Conservation (phyloP, 2,113 vertebrate genomes). For the Erythrolamprus reginae region DNA sequence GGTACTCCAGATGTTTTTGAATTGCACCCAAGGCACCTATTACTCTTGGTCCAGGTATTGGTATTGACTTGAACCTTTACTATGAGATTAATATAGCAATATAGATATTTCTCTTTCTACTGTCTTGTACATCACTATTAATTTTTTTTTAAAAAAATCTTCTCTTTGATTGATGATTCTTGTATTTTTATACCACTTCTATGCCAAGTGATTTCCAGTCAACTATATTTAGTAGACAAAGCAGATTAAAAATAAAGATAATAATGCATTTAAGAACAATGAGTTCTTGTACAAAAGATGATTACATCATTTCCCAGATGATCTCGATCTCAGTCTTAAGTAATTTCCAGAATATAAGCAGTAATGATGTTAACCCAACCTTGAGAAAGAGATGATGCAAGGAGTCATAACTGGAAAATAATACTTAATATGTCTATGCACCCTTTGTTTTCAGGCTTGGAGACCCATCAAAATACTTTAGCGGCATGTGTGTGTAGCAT, state of each 20-base stretch:
- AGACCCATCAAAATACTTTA: background rate
- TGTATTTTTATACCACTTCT: background rate
- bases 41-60: background rate
- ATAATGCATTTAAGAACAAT: background rate
- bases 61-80: background rate
- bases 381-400: background rate
- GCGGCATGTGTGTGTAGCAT: background rate
- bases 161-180: background rate
- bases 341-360: background rate
- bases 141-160: background rate
- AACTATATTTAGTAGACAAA: background rate
- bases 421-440: background rate
- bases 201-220: background rate
- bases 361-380: background rate
- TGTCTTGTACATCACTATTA: background rate
- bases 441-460: background rate
- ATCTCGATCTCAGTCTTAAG: background rate
- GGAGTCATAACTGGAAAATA: background rate
- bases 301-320: background rate
- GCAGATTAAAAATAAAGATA: background rate
- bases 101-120: background rate
- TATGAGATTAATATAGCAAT: background rate
- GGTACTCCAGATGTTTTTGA: background rate
- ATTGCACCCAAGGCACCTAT: background rate
- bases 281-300: background rate